Evolutionary conservation across 2,888 invertebrate genomes (phyloP), one percentile per base, ranked within the genome.

Genomic region (Hyposoter didymator): DNA sequence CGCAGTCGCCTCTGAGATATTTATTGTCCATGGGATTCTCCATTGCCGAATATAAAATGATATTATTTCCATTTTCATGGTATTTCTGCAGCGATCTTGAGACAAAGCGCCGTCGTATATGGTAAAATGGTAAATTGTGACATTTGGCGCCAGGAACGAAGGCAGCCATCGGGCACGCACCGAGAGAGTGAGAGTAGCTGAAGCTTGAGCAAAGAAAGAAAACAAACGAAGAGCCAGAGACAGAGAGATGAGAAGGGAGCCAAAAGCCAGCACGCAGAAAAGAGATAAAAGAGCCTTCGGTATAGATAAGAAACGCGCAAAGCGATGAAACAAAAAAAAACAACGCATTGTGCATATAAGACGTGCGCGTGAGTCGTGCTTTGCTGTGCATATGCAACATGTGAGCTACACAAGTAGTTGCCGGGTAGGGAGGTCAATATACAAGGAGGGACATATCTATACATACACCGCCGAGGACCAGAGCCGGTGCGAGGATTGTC

Each of bases 401-500:
- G 74, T 75, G 82, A 86, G 81, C 82, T 76, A 78, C 76, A 67
- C 52, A 78, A 80, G 84, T 78, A 84, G 81, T 81, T 78, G 84
- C 76, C 84, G 79, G 52, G 81, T 74, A 67, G 76, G 47, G 49
- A 55, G 66, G 28, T 35, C 19, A 43, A 45, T 35, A 67, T 35
- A 55, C 17, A 66, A 14, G 49, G 39, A 79, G n/a, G 49, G 17
- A 62, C 22, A 72, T 72, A 62, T 47, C 62, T 64, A 70, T 47
- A 64, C n/a, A 62, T 82, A 59, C 22, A 67, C 45, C 28, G 62
- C 70, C 47, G 82, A 78, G 84, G 78, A 82, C 70, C 49, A 39
- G 81, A 70, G 78, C 78, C 74, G 90, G 92, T 88, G 91, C 90
- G 90, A 92, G 92, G 92, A 92, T 93, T 90, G 91, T 93, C 93